These are phyloP conservation scores for Netta rufina DNA, from an alignment of 2,797 vertebrate species.

Conservation along the genomic window DNA sequence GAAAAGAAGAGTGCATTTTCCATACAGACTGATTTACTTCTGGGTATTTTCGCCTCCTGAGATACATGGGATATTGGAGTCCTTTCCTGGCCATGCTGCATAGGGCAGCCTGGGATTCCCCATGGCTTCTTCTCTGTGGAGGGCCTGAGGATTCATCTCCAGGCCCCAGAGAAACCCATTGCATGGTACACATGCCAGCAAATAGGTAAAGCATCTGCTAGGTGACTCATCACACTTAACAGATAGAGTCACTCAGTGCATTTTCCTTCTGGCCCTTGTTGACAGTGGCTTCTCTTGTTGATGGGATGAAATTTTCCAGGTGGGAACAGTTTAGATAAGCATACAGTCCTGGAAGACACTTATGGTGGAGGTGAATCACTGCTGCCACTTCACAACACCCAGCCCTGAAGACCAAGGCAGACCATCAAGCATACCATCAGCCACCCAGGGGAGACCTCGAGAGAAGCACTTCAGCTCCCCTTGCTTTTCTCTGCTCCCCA, in stretches of 20 bases:
- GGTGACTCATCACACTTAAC: neutral
- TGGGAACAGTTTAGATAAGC: neutral
- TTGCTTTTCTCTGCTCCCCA: neutral
- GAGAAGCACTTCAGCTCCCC: neutral
- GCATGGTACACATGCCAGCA: neutral
- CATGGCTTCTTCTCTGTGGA: neutral
- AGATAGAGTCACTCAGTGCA: neutral
- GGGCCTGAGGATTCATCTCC: neutral
- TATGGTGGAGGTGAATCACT: neutral
- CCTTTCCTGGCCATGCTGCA: neutral
- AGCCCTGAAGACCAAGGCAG: neutral
- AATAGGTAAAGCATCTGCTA: neutral
- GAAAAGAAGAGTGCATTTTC: neutral
- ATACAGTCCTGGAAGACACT: neutral
- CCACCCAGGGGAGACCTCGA: neutral
- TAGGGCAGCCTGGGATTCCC: neutral
- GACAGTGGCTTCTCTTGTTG: neutral
- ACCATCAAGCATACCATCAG: neutral
- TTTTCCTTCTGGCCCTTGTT: neutral
- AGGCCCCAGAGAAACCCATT: neutral
- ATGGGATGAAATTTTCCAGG: neutral
- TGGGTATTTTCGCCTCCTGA: neutral
- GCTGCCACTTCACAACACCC: neutral
- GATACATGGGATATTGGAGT: neutral
- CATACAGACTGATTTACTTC: neutral